Evolutionary conservation across 92 coral and sea anemone species (phyloP).

Genomic region (Muricea muricata): DNA sequence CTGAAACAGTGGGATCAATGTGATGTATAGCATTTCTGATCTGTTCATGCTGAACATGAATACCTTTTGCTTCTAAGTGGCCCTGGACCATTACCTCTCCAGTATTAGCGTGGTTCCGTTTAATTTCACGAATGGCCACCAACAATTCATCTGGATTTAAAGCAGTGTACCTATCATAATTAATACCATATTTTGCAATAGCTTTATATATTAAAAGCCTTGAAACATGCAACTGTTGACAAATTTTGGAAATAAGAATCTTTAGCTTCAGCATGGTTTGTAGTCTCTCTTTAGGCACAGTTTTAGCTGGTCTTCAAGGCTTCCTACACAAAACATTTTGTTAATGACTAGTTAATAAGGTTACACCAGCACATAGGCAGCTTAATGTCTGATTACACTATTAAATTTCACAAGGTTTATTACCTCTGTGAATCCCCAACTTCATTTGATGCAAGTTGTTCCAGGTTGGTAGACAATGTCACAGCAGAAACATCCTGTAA

Average conservation of each 20-base stretch:
- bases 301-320: conserved; percentile 44
- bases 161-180: background rate
- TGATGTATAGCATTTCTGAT: too few relatives aligned
- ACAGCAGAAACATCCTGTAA: too few relatives aligned
- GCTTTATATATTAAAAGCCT: conserved; percentile 51
- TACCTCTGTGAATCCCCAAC: too few relatives aligned
- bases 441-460: too few relatives aligned
- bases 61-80: background rate
- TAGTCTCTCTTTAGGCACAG: conserved; percentile 42
- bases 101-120: conserved; percentile 1
- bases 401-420: too few relatives aligned
- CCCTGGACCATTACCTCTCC: conserved; percentile 23
- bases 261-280: conserved; percentile 44
- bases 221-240: conserved; percentile 18
- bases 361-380: too few relatives aligned
- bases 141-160: background rate
- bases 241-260: conserved; percentile 40
- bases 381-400: too few relatives aligned
- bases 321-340: too few relatives aligned
- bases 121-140: background rate
- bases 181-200: conserved; percentile 3
- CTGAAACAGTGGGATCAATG: too few relatives aligned
- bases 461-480: too few relatives aligned
- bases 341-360: too few relatives aligned
- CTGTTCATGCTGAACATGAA: too few relatives aligned